Base-by-base conservation (phyloP, 2,888 invertebrate species). In the Standfussiana lucernea region DNA sequence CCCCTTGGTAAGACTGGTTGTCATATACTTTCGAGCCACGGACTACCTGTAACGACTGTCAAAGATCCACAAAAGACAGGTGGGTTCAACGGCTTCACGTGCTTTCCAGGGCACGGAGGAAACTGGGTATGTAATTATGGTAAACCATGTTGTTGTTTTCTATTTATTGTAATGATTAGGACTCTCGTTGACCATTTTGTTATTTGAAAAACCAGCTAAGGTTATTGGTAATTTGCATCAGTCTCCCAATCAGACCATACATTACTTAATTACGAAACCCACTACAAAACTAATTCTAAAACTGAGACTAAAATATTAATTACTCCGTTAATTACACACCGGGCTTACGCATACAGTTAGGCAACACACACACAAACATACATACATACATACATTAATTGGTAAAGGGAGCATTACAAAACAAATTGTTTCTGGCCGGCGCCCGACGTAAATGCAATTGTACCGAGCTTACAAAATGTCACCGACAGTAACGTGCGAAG, bases 361-460 rank as follows among this genome's bases (percentile, higher is more conserved):
- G 72, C 66, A 82, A 85, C 77, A 85, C 75, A 81, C 70, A 83
- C 77, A 80, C 75, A 76, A n/a, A 86, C 59, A 83, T 61, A 83
- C 72, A 79, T 62, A 86, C 80, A 82, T 73, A 77, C 73, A 82
- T 75, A 85, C 78, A 87, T 84, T 88, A 86, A 84, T 86, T 83
- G 75, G 83, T 84, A 86, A 75, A 80, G 77, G 78, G 80, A 86
- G 77, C 83, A 87, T 88, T 88, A 88, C 89, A 88, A 88, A 88
- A 88, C 89, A 88, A 88, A 88, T 88, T 87, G 89, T 84, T 76
- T 74, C 66, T 53, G 75, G 76, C 74, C 82, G 86, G 89, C 89
- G 89, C 88, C 85, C 78, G 89, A 83, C 67, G 79, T 86, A 88
- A 88, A 88, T 88, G 84, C 85, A 62, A 75, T 86, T 87, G 87